A percentile compares a stretch with the other conserved stretches of the same genome.
These are phyloP conservation scores for Xestoiulus laeticollis DNA, from an alignment of 2,888 invertebrate genomes.

Conservation along the genomic window DNA sequence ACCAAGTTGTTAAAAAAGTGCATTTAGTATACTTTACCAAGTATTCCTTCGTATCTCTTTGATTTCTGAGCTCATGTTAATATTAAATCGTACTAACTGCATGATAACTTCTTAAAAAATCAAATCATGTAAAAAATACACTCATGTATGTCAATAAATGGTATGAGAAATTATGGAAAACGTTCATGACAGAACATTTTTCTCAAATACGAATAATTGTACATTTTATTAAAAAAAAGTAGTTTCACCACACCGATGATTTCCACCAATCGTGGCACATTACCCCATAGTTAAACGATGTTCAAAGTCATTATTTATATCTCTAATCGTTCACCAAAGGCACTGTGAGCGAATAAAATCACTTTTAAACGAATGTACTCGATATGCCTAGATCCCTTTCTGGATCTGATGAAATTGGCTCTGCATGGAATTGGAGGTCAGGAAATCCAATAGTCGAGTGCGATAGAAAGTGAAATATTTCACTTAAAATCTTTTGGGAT, in stretches of 20 bases:
- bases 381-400: not conserved
- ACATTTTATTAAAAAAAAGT: not conserved
- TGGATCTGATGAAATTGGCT: not conserved
- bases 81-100: too few relatives aligned
- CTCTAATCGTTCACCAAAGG: not conserved
- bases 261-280: not conserved
- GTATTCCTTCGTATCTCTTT: too few relatives aligned
- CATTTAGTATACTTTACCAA: too few relatives aligned
- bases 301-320: not conserved
- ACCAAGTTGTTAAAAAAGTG: too few relatives aligned
- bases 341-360: not conserved
- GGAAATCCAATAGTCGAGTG: constrained; percentile 1
- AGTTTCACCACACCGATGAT: not conserved
- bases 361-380: not conserved
- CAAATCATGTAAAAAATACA: too few relatives aligned
- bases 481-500: constrained; percentile 24
- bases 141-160: too few relatives aligned
- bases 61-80: too few relatives aligned
- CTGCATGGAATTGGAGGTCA: not conserved
- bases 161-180: too few relatives aligned
- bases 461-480: constrained; percentile 34
- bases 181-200: too few relatives aligned
- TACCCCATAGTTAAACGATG: not conserved
- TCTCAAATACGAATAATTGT: not conserved
- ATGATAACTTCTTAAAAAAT: too few relatives aligned